Conservation (phyloP, 2,797 vertebrate genomes). For the Sibirionetta formosa region DNA sequence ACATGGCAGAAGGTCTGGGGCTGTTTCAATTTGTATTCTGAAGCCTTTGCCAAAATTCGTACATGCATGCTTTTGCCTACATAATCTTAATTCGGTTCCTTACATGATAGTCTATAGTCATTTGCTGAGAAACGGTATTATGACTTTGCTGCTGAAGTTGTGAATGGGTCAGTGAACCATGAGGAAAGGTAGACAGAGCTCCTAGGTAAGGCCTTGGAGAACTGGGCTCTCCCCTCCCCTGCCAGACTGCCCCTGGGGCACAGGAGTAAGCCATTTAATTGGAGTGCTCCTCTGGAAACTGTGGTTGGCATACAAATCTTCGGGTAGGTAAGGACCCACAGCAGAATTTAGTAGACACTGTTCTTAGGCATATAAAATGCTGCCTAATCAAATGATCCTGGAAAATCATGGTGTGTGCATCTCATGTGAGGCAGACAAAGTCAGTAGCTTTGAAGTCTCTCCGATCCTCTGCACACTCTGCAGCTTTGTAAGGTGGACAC, state of each 20-base stretch:
- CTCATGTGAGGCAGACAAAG: neutral
- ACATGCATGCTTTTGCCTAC: neutral
- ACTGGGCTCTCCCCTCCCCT: neutral
- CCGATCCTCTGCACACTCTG: neutral
- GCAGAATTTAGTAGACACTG: neutral
- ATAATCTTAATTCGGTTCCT: neutral
- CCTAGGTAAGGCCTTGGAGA: neutral
- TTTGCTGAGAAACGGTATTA: neutral
- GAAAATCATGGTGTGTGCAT: fast-evolving
- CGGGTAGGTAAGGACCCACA: neutral
- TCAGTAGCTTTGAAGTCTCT: neutral
- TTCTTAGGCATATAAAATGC: neutral
- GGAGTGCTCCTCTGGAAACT: neutral
- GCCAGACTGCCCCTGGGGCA: fast-evolving
- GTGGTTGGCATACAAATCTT: neutral
- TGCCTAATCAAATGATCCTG: neutral
- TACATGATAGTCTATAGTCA: neutral
- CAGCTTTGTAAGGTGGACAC: neutral
- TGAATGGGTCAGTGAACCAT: neutral
- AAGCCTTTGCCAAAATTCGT: neutral
- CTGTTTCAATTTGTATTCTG: neutral
- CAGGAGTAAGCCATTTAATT: neutral
- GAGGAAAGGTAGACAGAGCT: neutral
- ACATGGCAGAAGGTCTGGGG: neutral
- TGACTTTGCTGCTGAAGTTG: neutral